phyloP scores from a whole-genome alignment of 2,113 vertebrate genomes.

The Lutjanus erythropterus region DNA sequence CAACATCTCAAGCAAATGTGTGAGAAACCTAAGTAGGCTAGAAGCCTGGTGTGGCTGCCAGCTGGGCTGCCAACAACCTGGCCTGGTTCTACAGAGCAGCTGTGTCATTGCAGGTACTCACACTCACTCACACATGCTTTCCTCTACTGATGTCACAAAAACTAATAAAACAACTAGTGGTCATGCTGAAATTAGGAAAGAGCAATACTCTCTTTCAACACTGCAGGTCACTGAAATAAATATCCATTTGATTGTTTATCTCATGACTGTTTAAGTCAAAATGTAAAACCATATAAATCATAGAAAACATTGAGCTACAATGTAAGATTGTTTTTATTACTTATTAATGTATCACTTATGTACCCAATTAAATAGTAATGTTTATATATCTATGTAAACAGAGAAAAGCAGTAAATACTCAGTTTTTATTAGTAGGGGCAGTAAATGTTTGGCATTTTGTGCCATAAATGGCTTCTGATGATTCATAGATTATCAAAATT shows the following conservation, averaged over 20 bases:
- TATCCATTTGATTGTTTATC: background rate
- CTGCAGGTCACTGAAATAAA: background rate
- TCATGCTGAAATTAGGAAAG: background rate
- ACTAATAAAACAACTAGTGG: background rate
- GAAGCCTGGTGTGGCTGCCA: conserved; percentile 57
- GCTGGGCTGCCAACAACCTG: conserved; percentile 68
- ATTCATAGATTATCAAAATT: background rate
- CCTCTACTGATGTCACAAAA: conserved; percentile 1
- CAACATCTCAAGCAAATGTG: conserved; percentile 70
- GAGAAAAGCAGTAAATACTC: background rate
- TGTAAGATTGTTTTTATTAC: background rate
- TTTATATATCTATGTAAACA: background rate
- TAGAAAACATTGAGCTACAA: background rate
- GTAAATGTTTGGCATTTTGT: background rate
- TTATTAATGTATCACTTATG: background rate
- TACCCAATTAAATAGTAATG: background rate
- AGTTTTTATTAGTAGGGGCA: background rate
- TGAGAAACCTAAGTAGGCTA: conserved; percentile 76
- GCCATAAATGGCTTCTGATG: background rate
- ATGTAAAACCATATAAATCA: too few species aligned
- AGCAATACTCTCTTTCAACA: background rate
- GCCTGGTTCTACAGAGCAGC: conserved; percentile 66
- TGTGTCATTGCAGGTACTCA: conserved; percentile 63
- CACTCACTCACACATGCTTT: background rate
- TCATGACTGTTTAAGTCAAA: background rate